Percentiles rank a stretch among this genome's conserved stretches.
phyloP scores from a whole-genome alignment of 92 coral and sea anemone genomes.

The Epizoanthus rinbou region DNA sequence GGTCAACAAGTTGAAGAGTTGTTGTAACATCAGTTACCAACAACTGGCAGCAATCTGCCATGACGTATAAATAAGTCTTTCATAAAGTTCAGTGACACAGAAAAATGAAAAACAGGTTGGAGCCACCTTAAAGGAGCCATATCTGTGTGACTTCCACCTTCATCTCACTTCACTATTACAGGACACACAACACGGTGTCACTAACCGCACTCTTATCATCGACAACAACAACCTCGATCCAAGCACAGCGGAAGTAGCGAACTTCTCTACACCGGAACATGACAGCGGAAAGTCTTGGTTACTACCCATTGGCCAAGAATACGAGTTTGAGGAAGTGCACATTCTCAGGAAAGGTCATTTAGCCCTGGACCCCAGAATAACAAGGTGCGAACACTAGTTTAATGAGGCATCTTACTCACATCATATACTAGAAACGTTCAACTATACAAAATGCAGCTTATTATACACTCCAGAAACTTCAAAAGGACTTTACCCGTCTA shows the following conservation, averaged over 20 bases:
- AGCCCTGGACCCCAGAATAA: slow-evolving; percentile 63
- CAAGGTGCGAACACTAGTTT: slow-evolving; percentile 33
- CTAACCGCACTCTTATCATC: slow-evolving; percentile 68
- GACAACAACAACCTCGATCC: slow-evolving; percentile 65
- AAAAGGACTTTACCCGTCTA: too few species aligned
- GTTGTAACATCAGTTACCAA: too few species aligned
- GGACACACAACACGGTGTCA: slow-evolving; percentile 75
- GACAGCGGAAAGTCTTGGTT: slow-evolving; percentile 76
- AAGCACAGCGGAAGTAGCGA: slow-evolving; percentile 49
- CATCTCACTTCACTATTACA: background rate
- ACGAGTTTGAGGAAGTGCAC: slow-evolving; percentile 76
- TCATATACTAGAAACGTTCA: too few species aligned
- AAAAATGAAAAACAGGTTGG: too few species aligned
- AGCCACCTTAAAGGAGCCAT: background rate
- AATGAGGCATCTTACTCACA: too few species aligned
- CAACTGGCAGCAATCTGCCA: too few species aligned
- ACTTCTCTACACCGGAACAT: slow-evolving; percentile 45
- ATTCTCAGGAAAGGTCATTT: slow-evolving; percentile 61
- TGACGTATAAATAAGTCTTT: too few species aligned
- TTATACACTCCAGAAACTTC: too few species aligned
- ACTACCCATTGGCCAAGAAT: slow-evolving; percentile 56
- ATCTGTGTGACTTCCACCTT: background rate
- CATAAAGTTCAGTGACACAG: too few species aligned
- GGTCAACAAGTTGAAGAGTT: too few species aligned
- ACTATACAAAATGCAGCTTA: too few species aligned